Percentiles rank a stretch among this genome's conserved stretches.
These are phyloP conservation scores for Tautogolabrus adspersus DNA, from an alignment of 2,113 vertebrate genomes.

Conservation along the genomic window DNA sequence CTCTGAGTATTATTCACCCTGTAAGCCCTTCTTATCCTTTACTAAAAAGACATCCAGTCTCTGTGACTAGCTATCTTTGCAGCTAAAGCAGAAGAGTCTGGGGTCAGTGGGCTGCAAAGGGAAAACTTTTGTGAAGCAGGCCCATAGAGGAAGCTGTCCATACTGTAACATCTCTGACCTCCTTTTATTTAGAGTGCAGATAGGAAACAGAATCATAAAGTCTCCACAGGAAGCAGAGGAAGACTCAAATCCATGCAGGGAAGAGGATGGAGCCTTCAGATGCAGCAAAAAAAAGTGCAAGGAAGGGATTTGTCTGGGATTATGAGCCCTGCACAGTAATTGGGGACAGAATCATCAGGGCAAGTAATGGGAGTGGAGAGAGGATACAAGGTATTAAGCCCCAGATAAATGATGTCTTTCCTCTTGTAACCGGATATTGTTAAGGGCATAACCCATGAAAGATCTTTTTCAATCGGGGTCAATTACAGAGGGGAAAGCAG, in stretches of 20 bases:
- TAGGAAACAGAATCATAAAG: constrained; percentile 60
- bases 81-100: constrained; percentile 34
- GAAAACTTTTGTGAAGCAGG: constrained; percentile 39
- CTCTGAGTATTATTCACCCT: neutral
- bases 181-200: constrained; percentile 61
- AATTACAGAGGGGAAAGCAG: neutral
- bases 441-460: constrained; percentile 1
- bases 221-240: constrained; percentile 59
- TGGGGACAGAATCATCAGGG: neutral
- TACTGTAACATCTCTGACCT: constrained; percentile 57
- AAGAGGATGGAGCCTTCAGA: constrained; percentile 45
- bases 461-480: neutral
- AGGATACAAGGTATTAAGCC: constrained; percentile 9
- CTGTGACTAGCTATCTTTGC: constrained; percentile 16
- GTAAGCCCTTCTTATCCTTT: constrained; percentile 6
- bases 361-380: constrained; percentile 14
- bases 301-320: neutral
- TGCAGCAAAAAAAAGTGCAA: constrained; percentile 27
- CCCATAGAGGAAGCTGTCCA: constrained; percentile 57
- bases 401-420: constrained; percentile 6
- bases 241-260: constrained; percentile 33
- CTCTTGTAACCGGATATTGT: constrained; percentile 31
- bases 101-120: constrained; percentile 33
- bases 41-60: constrained; percentile 16
- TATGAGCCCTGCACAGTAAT: constrained; percentile 2